A percentile compares a stretch with the other conserved stretches of the same genome.
Evolutionary conservation across 2,113 vertebrate genomes (phyloP).

Genomic region (Emydocephalus ijimae): DNA sequence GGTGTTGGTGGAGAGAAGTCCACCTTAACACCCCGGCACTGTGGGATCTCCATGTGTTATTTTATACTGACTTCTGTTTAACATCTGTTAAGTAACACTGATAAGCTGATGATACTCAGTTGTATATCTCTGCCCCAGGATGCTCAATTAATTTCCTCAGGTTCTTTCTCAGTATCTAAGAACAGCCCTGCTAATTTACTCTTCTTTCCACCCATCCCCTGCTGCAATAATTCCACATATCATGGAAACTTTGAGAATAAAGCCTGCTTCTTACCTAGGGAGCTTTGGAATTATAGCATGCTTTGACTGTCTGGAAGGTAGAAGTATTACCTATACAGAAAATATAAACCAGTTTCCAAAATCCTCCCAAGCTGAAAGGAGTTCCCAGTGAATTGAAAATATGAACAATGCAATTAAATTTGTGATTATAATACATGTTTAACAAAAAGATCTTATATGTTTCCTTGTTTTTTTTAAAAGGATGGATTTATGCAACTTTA

Average conservation of each 20-base stretch:
- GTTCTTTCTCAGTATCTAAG: background rate
- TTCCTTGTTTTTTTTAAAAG: constrained; percentile 59
- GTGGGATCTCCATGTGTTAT: background rate
- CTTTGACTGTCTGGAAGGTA: background rate
- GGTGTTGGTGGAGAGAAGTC: background rate
- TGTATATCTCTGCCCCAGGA: background rate
- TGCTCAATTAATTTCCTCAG: background rate
- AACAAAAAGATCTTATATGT: background rate
- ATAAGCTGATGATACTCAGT: background rate
- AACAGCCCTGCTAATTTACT: background rate
- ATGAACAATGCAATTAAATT: background rate
- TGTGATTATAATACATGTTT: background rate
- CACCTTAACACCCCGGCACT: background rate
- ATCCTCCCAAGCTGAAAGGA: background rate
- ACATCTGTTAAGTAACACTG: background rate
- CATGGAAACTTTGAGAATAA: background rate
- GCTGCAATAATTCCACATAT: background rate
- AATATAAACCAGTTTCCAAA: background rate
- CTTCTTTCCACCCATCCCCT: background rate
- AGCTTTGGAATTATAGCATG: background rate
- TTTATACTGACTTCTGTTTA: background rate
- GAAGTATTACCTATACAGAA: background rate
- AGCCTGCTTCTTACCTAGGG: background rate
- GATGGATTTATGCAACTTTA: constrained; percentile 96
- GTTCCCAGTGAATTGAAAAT: background rate